Conservation (phyloP, 2,888 invertebrate genomes). For the Hedya salicella region DNA sequence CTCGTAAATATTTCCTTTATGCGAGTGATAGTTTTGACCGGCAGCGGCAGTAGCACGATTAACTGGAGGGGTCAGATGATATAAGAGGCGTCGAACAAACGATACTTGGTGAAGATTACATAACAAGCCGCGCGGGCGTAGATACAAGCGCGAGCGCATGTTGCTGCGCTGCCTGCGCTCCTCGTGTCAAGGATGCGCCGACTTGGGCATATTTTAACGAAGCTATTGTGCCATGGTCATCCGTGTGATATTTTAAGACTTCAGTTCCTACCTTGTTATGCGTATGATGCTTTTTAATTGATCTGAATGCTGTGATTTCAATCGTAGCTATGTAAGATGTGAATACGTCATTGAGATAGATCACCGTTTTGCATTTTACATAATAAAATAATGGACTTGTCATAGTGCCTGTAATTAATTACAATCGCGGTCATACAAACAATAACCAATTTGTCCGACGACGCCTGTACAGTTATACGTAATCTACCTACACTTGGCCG, state of each 20-base stretch:
- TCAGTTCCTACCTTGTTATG: constrained; percentile 43
- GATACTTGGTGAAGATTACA: constrained; percentile 65
- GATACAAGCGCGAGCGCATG: constrained; percentile 55
- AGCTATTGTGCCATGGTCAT: constrained; percentile 70
- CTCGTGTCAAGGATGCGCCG: constrained; percentile 78
- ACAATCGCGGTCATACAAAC: constrained; percentile 18
- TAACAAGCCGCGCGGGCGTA: constrained; percentile 59
- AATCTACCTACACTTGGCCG: constrained; percentile 45
- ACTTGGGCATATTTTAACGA: constrained; percentile 64
- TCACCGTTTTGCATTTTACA: background rate
- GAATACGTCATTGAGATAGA: background rate
- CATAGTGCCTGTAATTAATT: background rate
- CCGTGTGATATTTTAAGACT: constrained; percentile 49
- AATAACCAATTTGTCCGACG: constrained; percentile 27
- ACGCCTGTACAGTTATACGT: constrained; percentile 32
- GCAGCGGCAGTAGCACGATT: constrained; percentile 34
- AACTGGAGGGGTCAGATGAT: constrained; percentile 55
- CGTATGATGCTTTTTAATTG: constrained; percentile 24
- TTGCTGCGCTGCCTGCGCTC: constrained; percentile 56
- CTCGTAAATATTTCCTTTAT: constrained; percentile 26
- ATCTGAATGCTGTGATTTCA: background rate
- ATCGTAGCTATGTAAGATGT: background rate
- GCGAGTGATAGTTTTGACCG: constrained; percentile 40
- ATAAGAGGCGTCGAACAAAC: constrained; percentile 56
- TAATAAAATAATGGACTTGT: background rate